phyloP scores from a whole-genome alignment of 2,888 invertebrate species.

The Augochlorella aurata region DNA sequence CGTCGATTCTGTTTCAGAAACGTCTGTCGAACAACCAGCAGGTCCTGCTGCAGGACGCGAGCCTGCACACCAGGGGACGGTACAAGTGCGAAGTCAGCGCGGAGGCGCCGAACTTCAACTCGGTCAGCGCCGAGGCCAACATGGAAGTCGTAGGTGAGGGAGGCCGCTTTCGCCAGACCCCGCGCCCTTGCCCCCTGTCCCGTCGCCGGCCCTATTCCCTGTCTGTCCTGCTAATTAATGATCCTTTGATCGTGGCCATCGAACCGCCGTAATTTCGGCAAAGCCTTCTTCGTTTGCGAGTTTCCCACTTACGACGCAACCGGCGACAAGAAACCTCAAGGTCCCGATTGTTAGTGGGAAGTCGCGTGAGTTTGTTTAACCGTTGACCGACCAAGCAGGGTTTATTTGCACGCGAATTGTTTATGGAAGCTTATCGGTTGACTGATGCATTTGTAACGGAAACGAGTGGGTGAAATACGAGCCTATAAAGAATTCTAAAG shows the following conservation, averaged over 20 bases:
- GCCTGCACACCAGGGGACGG: slow-evolving; percentile 80
- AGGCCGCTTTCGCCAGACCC: slow-evolving; percentile 25
- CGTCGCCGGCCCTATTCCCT: background rate
- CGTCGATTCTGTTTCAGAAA: slow-evolving; percentile 73
- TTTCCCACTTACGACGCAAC: slow-evolving; percentile 7
- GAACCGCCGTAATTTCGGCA: slow-evolving; percentile 55
- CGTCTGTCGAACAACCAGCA: slow-evolving; percentile 77
- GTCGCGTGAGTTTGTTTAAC: background rate
- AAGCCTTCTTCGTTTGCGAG: slow-evolving; percentile 40
- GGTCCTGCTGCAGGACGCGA: slow-evolving; percentile 79
- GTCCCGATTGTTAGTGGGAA: background rate
- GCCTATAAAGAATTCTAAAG: too few relatives aligned
- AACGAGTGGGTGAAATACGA: too few relatives aligned
- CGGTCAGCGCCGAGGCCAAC: slow-evolving; percentile 81
- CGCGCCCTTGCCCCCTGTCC: background rate
- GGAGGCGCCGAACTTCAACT: slow-evolving; percentile 82
- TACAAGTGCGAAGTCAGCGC: slow-evolving; percentile 83
- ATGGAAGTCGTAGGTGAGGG: slow-evolving; percentile 83
- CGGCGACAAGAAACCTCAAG: background rate
- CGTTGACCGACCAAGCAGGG: background rate
- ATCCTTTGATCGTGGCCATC: slow-evolving; percentile 59
- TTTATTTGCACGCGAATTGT: too few relatives aligned
- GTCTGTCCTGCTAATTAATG: slow-evolving; percentile 41
- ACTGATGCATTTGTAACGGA: too few relatives aligned
- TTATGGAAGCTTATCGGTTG: too few relatives aligned